Base-by-base conservation (phyloP, 2,888 invertebrate species). In the Ditylenchus weischeri region DNA sequence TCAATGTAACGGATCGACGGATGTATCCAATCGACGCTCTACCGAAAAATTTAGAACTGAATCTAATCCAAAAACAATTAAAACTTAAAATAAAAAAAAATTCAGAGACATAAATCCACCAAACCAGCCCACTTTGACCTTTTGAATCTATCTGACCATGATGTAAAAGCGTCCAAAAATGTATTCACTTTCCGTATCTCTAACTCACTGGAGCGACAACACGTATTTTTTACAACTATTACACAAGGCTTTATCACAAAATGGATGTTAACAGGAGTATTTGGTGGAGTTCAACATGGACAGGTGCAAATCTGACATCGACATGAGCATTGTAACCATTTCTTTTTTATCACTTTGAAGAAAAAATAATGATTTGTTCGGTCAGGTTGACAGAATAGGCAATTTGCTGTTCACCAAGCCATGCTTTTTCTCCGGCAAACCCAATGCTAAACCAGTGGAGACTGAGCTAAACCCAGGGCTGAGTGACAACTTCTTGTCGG, bases 221-320 rank as follows among this genome's bases (percentile, higher is more conserved):
- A 64, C 43, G 64, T 57, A 18, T 21, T 50, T 8, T 61, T 61
- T 10, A 19, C 19, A n/a, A 23, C 38, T 29, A 38, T 18, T 57
- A 57, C 18, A 57, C 35, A 59, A 36, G 1, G 8, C 2, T 29
- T 59, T 15, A 38, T 8, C 13, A 29, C 19, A 38, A 59, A 11
- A 19, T 2, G 2, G 4, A 15, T 62, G 8, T 62, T 21, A 54
- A 18, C 15, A 64, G 64, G 66, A 66, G 15, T 68, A 19, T 23
- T 23, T 48, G 23, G 19, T 71, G 8, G 62, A 60, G 19, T 23
- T 72, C 19, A 48, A 64, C 48, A 67, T 74, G 63, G 63, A 58
- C 4, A 51, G 48, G 18, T 76, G 76, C 59, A 63, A 59, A n/a
- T 63, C 76, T 6, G 78, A 80, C 62, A 35, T 80, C n/a, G 79